Evolutionary conservation across 2,888 invertebrate genomes (phyloP).

Genomic region (Mimumesa dahlbomi): DNA sequence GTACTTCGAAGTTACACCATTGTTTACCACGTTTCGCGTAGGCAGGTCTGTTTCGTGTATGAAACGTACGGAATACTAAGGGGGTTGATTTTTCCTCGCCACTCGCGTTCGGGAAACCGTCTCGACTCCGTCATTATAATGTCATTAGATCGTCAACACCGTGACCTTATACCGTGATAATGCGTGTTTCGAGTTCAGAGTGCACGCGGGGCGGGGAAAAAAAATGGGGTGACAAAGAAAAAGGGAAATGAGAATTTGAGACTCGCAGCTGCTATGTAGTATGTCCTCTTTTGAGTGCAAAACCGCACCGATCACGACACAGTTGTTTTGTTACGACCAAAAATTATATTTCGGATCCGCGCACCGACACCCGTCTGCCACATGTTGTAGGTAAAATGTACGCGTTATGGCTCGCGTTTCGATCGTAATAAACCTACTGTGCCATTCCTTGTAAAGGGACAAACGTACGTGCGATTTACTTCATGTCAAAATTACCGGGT

Average conservation of each 20-base stretch:
- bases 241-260: slow-evolving; percentile 12
- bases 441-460: too few species aligned
- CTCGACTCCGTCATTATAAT: too few species aligned
- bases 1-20: slow-evolving; percentile 46
- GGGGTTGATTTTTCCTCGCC: slow-evolving; percentile 35
- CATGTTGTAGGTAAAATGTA: slow-evolving; percentile 57
- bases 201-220: not conserved
- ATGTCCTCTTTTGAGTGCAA: slow-evolving; percentile 45
- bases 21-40: slow-evolving; percentile 42
- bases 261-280: slow-evolving; percentile 60
- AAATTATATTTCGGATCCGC: slow-evolving; percentile 50
- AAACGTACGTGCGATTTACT: too few species aligned
- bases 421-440: slow-evolving; percentile 52
- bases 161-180: slow-evolving; percentile 1
- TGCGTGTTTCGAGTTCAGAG: not conserved
- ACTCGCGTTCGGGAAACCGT: slow-evolving; percentile 8
- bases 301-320: slow-evolving; percentile 16
- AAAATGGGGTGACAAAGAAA: not conserved
- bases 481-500: too few species aligned
- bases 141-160: too few species aligned
- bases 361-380: slow-evolving; percentile 65
- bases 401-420: slow-evolving; percentile 53
- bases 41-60: slow-evolving; percentile 12
- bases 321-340: slow-evolving; percentile 40
- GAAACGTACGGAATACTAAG: too few species aligned